These are phyloP conservation scores for Apaloderma vittatum DNA, from an alignment of 2,113 vertebrate species.

Conservation along the genomic window DNA sequence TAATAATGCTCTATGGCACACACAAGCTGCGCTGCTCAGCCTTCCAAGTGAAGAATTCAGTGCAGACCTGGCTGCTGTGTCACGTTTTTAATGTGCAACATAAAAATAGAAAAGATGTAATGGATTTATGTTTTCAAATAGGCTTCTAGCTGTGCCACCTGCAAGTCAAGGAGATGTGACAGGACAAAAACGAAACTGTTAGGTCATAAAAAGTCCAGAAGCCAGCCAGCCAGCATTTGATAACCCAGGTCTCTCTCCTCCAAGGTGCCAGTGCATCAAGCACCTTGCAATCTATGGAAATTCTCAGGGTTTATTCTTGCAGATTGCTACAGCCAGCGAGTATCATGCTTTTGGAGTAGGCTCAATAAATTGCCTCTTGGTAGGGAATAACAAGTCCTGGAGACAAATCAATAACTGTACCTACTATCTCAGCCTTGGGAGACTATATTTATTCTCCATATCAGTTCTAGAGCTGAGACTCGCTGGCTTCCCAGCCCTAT, in stretches of 20 bases:
- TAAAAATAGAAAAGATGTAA: not conserved
- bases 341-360: not conserved
- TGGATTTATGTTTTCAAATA: not conserved
- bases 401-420: not conserved
- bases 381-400: not conserved
- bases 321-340: not conserved
- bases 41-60: not conserved
- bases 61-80: not conserved
- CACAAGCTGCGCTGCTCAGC: not conserved
- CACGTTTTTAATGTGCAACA: not conserved
- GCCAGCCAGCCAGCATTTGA: not conserved
- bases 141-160: not conserved
- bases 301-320: not conserved
- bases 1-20: not conserved
- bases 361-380: not conserved
- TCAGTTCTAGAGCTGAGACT: not conserved
- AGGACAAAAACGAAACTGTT: not conserved
- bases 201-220: not conserved
- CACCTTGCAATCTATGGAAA: not conserved
- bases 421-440: not conserved
- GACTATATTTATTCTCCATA: not conserved
- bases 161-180: not conserved
- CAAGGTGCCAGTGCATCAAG: not conserved
- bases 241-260: not conserved
- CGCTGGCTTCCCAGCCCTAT: not conserved